Conservation (phyloP, 2,113 vertebrate genomes). For the Corapipo altera region DNA sequence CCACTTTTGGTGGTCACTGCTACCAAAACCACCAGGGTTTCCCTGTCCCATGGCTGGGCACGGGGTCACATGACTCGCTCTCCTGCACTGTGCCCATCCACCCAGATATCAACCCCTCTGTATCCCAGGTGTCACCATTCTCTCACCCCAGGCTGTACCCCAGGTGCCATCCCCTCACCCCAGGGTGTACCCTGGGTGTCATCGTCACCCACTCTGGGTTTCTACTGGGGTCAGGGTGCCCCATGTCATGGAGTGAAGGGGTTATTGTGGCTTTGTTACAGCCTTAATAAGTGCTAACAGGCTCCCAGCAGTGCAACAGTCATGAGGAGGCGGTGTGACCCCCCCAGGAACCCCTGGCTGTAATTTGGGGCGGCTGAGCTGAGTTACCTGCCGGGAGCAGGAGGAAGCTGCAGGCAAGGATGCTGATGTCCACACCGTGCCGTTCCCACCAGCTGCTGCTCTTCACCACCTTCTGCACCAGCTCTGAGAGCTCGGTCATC, state of each 20-base stretch:
- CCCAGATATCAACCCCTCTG: background rate
- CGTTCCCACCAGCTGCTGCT: slow-evolving; percentile 94
- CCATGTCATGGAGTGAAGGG: rapidly evolving
- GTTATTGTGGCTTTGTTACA: background rate
- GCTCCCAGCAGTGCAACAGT: background rate
- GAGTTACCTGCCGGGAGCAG: slow-evolving; percentile 79
- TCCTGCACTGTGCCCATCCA: background rate
- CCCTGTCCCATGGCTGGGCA: background rate
- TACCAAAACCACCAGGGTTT: background rate
- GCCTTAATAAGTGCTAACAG: background rate
- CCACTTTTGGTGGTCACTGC: rapidly evolving
- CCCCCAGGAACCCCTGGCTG: rapidly evolving
- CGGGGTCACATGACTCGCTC: rapidly evolving
- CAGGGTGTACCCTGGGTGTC: background rate
- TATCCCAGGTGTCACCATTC: rapidly evolving
- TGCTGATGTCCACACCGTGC: slow-evolving; percentile 83
- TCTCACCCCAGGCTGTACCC: background rate
- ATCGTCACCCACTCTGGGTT: rapidly evolving
- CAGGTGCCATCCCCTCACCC: background rate
- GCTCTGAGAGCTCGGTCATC: slow-evolving; percentile 84
- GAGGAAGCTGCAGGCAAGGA: slow-evolving; percentile 80
- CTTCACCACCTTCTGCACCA: slow-evolving; percentile 81
- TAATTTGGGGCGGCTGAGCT: rapidly evolving
- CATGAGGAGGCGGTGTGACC: rapidly evolving
- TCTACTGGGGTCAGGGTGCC: background rate